These are phyloP conservation scores for Periplaneta americana DNA, from an alignment of 1,140 invertebrate species.

Conservation along the genomic window DNA sequence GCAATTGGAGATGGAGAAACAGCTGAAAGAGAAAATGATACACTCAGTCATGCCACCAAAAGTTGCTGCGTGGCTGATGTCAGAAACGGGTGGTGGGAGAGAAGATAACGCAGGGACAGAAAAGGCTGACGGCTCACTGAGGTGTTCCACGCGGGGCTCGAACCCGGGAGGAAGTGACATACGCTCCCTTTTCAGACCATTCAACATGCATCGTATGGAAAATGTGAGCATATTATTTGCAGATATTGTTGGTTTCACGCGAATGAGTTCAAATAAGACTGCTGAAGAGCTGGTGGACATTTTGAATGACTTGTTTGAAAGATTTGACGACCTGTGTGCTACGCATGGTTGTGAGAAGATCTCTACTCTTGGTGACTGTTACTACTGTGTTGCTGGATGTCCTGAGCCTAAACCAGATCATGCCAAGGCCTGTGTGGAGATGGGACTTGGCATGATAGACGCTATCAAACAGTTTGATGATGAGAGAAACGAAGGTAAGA, in stretches of 20 bases:
- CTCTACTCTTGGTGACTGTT: conserved; percentile 91
- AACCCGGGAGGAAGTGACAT: conserved; percentile 48
- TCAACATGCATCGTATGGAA: conserved; percentile 94
- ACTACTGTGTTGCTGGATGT: conserved; percentile 91
- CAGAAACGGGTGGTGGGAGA: conserved; percentile 55
- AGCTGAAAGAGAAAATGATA: conserved; percentile 95
- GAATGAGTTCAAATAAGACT: conserved; percentile 94
- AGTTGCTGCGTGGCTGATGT: conserved; percentile 80
- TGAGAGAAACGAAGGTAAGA: conserved; percentile 67
- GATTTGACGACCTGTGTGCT: conserved; percentile 84
- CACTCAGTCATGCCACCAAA: conserved; percentile 93
- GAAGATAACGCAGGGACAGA: conserved; percentile 36
- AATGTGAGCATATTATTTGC: conserved; percentile 96
- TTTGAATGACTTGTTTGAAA: conserved; percentile 92
- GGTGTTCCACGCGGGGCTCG: neutral
- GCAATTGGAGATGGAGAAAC: conserved; percentile 88
- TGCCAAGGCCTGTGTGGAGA: conserved; percentile 82
- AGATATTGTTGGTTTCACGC: conserved; percentile 96
- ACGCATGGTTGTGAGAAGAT: conserved; percentile 88
- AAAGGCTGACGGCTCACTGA: conserved; percentile 27
- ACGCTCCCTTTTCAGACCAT: conserved; percentile 80
- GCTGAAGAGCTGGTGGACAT: conserved; percentile 83
- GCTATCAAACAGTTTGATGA: conserved; percentile 83
- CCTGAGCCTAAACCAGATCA: conserved; percentile 83
- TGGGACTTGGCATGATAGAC: conserved; percentile 82